These are phyloP conservation scores for Cosmia pyralina DNA, from an alignment of 2,888 invertebrate species.

Conservation along the genomic window DNA sequence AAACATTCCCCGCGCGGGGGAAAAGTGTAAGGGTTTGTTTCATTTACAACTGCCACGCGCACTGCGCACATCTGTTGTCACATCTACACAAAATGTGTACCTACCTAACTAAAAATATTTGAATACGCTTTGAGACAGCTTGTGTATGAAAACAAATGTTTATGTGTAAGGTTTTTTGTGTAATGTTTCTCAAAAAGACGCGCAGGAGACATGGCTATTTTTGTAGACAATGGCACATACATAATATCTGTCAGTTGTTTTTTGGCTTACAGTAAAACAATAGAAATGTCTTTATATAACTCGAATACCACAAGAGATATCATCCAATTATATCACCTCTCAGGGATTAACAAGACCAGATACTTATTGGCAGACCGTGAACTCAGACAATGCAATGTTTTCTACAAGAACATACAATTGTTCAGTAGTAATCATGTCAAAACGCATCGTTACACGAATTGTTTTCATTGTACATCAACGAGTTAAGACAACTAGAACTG, in stretches of 20 bases:
- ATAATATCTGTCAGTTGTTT: not conserved
- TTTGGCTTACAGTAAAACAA: slow-evolving; percentile 5
- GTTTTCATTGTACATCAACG: slow-evolving; percentile 40
- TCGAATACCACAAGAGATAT: slow-evolving; percentile 24
- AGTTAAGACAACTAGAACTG: slow-evolving; percentile 53
- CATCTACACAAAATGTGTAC: too few relatives aligned
- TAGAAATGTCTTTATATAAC: slow-evolving; percentile 11
- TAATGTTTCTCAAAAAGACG: too few relatives aligned
- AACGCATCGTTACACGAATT: slow-evolving; percentile 31
- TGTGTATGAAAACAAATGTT: too few relatives aligned
- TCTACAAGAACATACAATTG: slow-evolving; percentile 40
- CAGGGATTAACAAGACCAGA: slow-evolving; percentile 18
- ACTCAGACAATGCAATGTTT: slow-evolving; percentile 48
- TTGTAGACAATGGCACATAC: not conserved
- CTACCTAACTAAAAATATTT: too few relatives aligned
- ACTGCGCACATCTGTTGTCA: too few relatives aligned
- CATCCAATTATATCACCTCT: slow-evolving; percentile 23
- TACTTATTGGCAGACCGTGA: slow-evolving; percentile 41
- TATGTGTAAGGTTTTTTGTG: too few relatives aligned
- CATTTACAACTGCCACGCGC: too few relatives aligned
- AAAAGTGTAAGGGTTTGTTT: too few relatives aligned
- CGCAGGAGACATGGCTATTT: not conserved
- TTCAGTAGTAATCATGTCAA: slow-evolving; percentile 56
- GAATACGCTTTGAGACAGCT: too few relatives aligned
- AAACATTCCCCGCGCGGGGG: too few relatives aligned